A percentile compares a stretch with the other conserved stretches of the same genome.
These are phyloP conservation scores for Nasonia oneida DNA, from an alignment of 2,888 invertebrate species.

Conservation along the genomic window DNA sequence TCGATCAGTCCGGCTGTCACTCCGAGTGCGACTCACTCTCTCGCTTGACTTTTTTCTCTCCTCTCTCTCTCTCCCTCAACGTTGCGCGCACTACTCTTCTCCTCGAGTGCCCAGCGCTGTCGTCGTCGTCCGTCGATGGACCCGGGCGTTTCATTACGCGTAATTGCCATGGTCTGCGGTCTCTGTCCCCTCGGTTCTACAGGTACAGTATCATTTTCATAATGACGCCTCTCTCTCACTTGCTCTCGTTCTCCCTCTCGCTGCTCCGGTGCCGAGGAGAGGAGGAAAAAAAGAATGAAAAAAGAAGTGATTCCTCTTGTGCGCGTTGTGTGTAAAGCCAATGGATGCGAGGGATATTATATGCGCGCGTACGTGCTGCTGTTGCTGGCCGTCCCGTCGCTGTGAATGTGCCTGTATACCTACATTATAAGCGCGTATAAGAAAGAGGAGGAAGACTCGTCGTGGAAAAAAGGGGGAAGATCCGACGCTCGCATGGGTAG, in stretches of 20 bases:
- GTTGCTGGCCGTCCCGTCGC: background rate
- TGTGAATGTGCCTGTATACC: background rate
- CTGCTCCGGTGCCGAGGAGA: conserved; percentile 37
- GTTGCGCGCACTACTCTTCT: conserved; percentile 42
- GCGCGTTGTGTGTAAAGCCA: conserved; percentile 24
- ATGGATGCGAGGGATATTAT: conserved; percentile 48
- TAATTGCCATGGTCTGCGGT: conserved; percentile 78
- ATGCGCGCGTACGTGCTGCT: conserved; percentile 11
- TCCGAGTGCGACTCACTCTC: conserved; percentile 13
- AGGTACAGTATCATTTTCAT: conserved; percentile 78
- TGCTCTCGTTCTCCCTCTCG: conserved; percentile 33
- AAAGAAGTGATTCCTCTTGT: conserved; percentile 42
- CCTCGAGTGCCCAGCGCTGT: conserved; percentile 34
- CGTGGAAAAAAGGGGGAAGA: conserved; percentile 1
- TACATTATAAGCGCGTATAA: background rate
- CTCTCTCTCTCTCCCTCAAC: conserved; percentile 50
- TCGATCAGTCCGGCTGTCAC: conserved; percentile 36
- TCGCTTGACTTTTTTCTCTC: conserved; percentile 10
- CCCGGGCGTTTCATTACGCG: conserved; percentile 77
- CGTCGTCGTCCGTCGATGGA: conserved; percentile 65
- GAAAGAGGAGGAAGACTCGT: conserved; percentile 14
- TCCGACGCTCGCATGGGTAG: background rate
- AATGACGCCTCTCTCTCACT: conserved; percentile 71
- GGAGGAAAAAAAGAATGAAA: background rate
- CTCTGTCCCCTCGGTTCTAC: conserved; percentile 71